These are phyloP conservation scores for Malaclemys terrapin DNA, from an alignment of 2,113 vertebrate species.

Conservation along the genomic window DNA sequence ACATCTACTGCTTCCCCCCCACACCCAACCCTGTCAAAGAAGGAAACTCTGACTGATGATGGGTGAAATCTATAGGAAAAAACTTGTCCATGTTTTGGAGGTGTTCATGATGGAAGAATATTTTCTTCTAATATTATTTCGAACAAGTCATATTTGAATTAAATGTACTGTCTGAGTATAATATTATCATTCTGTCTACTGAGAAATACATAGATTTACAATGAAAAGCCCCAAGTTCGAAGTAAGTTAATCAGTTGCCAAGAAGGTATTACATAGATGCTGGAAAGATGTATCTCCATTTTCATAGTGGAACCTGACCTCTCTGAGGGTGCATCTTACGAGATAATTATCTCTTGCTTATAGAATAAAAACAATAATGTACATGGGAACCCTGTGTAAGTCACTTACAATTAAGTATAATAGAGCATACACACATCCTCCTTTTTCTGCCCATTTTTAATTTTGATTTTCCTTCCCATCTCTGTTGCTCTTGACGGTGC, in stretches of 20 bases:
- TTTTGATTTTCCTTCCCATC: not conserved
- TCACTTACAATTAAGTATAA: not conserved
- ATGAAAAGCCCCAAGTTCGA: not conserved
- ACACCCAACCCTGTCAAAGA: not conserved
- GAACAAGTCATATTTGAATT: not conserved
- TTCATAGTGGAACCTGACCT: not conserved
- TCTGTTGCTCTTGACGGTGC: not conserved
- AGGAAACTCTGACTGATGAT: not conserved
- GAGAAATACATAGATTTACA: not conserved
- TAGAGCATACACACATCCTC: not conserved
- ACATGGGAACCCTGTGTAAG: not conserved
- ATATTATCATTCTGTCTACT: not conserved
- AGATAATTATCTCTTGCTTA: not conserved
- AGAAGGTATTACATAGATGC: not conserved
- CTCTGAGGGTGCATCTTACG: not conserved
- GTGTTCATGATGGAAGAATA: not conserved
- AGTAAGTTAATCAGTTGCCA: not conserved
- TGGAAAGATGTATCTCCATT: not conserved
- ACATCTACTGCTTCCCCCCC: not conserved
- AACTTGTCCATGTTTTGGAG: not conserved
- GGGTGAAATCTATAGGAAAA: not conserved
- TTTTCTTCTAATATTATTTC: not conserved
- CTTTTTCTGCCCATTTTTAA: not conserved
- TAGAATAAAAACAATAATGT: not conserved
- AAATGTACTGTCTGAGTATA: not conserved